phyloP scores from a whole-genome alignment of 2,888 invertebrate genomes.

The Agapostemon virescens region DNA sequence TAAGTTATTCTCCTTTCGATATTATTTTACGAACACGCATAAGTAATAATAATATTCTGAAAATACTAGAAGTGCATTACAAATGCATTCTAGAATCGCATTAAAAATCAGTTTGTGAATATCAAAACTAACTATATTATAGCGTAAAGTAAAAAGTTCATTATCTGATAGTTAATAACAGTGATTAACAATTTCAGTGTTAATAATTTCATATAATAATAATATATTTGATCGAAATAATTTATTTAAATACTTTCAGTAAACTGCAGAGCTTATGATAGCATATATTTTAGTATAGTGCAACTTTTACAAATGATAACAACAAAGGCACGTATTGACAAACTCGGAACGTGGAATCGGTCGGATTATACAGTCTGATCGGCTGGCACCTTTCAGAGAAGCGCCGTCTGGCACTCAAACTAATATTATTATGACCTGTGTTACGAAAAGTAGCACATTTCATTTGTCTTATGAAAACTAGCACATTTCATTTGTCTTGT shows the following conservation, averaged over 20 bases:
- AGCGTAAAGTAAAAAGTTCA: not conserved
- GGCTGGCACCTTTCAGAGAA: not conserved
- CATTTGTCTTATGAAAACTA: not conserved
- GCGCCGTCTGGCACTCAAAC: not conserved
- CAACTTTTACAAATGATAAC: not conserved
- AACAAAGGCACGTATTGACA: not conserved
- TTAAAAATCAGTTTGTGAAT: not conserved
- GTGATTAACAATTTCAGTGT: no score
- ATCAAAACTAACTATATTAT: not conserved
- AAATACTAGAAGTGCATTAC: no score
- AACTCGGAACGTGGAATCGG: no score
- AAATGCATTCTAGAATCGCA: not conserved
- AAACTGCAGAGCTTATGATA: no score
- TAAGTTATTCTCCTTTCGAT: no score
- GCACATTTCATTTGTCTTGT: not conserved
- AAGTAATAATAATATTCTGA: not conserved
- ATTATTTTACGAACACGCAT: not conserved
- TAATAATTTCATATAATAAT: no score
- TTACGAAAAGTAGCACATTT: not conserved
- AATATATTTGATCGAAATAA: no score
- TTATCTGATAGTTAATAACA: not conserved
- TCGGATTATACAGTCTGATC: not conserved
- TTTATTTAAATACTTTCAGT: no score
- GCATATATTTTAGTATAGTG: not conserved
- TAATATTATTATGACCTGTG: not conserved